These are phyloP conservation scores for Galerucella pusilla DNA, from an alignment of 2,888 invertebrate genomes.

Conservation along the genomic window DNA sequence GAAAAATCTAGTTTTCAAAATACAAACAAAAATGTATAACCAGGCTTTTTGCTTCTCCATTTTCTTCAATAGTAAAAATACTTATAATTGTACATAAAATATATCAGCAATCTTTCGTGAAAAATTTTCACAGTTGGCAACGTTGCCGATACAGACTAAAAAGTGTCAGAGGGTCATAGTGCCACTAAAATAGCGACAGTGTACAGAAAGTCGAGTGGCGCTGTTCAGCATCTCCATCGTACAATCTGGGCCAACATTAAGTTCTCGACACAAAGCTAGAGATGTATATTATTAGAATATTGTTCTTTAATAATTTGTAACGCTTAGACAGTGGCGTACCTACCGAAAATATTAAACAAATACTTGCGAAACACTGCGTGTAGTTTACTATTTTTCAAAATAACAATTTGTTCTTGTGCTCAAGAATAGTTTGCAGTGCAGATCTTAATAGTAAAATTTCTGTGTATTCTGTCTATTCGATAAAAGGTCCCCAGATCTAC, in stretches of 20 bases:
- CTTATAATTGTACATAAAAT: not conserved
- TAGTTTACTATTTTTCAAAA: too few relatives aligned
- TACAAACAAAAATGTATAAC: too few relatives aligned
- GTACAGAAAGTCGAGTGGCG: conserved; percentile 8
- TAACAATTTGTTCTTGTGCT: too few relatives aligned
- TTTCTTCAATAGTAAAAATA: too few relatives aligned
- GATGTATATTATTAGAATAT: conserved; percentile 8
- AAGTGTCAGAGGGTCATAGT: conserved; percentile 44
- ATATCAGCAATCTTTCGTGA: not conserved
- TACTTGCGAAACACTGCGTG: not conserved
- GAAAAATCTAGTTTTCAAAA: too few relatives aligned
- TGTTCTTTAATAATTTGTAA: not conserved
- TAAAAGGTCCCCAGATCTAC: too few relatives aligned
- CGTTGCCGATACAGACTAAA: conserved; percentile 16
- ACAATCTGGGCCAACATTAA: conserved; percentile 36
- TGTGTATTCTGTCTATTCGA: too few relatives aligned
- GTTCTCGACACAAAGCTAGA: not conserved
- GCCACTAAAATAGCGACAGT: conserved; percentile 50
- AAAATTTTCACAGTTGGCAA: conserved; percentile 2
- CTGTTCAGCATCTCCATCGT: not conserved
- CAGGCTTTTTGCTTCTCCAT: too few relatives aligned
- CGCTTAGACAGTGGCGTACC: not conserved
- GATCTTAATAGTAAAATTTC: too few relatives aligned
- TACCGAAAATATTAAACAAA: not conserved
- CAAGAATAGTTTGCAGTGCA: too few relatives aligned